These are phyloP conservation scores for Danio jaintianensis DNA, from an alignment of 2,797 vertebrate species.

Conservation along the genomic window DNA sequence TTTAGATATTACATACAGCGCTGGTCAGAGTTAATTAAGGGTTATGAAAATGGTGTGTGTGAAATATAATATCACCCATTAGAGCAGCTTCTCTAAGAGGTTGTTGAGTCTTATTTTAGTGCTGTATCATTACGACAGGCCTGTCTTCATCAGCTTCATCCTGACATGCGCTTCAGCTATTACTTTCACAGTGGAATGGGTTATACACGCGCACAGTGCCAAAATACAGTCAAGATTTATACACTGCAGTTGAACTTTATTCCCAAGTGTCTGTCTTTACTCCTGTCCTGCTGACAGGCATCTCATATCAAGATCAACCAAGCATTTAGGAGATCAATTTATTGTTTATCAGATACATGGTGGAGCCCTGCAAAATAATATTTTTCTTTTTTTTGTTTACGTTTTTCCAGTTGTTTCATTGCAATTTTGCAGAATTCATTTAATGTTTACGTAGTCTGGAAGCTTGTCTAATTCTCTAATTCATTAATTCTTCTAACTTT, in stretches of 20 bases:
- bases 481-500: too few relatives aligned
- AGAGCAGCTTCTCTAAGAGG: not conserved
- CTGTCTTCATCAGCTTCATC: not conserved
- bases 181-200: constrained; percentile 18
- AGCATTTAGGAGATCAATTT: constrained; percentile 25
- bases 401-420: too few relatives aligned
- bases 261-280: constrained; percentile 24
- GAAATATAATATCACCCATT: constrained; percentile 9
- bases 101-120: constrained; percentile 18
- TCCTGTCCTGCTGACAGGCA: constrained; percentile 15
- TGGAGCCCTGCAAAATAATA: too few relatives aligned
- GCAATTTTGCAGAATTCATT: too few relatives aligned
- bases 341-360: not conserved
- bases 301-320: constrained; percentile 30
- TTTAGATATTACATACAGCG: not conserved
- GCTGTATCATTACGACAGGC: constrained; percentile 1
- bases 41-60: constrained; percentile 23
- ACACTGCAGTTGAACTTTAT: constrained; percentile 14
- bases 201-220: not conserved
- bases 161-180: constrained; percentile 14
- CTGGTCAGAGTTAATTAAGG: constrained; percentile 20
- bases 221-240: constrained; percentile 30
- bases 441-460: too few relatives aligned
- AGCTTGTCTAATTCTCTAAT: too few relatives aligned
- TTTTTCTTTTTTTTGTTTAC: too few relatives aligned